A percentile compares a stretch with the other conserved stretches of the same genome.
Evolutionary conservation across 2,113 vertebrate species (phyloP).

Genomic region (Naja naja): DNA sequence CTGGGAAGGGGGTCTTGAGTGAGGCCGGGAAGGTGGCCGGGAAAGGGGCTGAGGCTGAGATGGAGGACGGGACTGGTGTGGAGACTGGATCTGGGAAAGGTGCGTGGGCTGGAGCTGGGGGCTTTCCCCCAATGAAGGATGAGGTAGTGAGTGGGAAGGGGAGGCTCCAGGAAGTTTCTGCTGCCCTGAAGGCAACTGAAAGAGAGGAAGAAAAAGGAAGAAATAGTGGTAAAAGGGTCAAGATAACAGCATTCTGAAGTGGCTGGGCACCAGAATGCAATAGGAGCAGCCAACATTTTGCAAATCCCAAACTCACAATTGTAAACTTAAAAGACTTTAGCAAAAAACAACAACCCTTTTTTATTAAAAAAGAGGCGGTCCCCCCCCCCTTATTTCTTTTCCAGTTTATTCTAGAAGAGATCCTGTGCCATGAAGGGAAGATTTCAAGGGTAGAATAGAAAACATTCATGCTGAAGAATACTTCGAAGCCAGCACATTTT

Average conservation of each 20-base stretch:
- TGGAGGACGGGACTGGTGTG: constrained; percentile 77
- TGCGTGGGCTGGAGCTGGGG: constrained; percentile 81
- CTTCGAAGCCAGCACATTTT: neutral
- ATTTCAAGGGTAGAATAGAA: neutral
- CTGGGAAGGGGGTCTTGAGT: constrained; percentile 61
- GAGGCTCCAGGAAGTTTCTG: constrained; percentile 81
- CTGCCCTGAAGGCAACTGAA: constrained; percentile 81
- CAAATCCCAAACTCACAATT: neutral
- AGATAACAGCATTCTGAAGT: neutral
- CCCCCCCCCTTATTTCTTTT: neutral
- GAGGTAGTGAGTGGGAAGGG: constrained; percentile 75
- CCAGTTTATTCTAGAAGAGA: neutral
- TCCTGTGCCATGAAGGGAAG: neutral
- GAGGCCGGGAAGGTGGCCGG: constrained; percentile 61
- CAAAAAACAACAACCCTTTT: neutral
- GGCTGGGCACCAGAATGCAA: neutral
- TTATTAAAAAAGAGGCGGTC: neutral
- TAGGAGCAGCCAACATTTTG: neutral
- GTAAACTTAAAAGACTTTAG: neutral
- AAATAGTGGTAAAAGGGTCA: constrained; percentile 1
- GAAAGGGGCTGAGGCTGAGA: constrained; percentile 76
- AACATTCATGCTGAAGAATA: neutral
- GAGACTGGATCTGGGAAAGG: constrained; percentile 69
- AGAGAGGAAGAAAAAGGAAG: constrained; percentile 32
- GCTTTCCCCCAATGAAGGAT: constrained; percentile 71